Percentiles rank a stretch among this genome's conserved stretches.
Evolutionary conservation across 2,797 vertebrate genomes (phyloP).

Genomic region (Chelonia mydas): DNA sequence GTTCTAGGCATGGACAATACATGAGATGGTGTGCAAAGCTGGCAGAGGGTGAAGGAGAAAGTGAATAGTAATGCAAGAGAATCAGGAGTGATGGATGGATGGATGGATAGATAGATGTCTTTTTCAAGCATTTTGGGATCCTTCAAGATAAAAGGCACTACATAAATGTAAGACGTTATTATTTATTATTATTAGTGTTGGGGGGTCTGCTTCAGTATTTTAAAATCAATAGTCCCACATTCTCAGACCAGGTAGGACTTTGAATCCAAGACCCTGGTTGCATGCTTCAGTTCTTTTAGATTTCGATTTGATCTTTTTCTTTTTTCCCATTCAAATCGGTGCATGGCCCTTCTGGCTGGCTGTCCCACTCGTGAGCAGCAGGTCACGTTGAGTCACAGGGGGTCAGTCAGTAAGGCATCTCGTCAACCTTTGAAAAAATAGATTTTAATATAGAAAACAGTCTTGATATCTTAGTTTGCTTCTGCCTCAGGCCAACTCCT

Average conservation of each 20-base stretch:
- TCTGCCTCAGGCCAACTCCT: slow-evolving; percentile 22
- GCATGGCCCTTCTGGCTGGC: slow-evolving; percentile 13
- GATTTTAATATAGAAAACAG: slow-evolving; percentile 26
- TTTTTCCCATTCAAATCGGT: slow-evolving; percentile 26
- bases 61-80: slow-evolving; percentile 8
- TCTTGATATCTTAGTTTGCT: slow-evolving; percentile 13
- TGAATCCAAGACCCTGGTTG: not conserved
- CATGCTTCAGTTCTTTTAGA: not conserved
- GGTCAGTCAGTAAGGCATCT: slow-evolving; percentile 6
- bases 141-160: not conserved
- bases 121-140: not conserved
- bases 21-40: not conserved
- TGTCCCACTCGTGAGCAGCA: slow-evolving; percentile 35
- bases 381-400: not conserved
- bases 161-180: not conserved
- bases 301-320: not conserved
- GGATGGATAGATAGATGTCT: not conserved
- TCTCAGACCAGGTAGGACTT: not conserved
- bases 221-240: not conserved
- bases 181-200: not conserved
- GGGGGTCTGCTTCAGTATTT: not conserved
- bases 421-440: slow-evolving; percentile 11
- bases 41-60: not conserved
- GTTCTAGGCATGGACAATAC: not conserved
- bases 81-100: not conserved